phyloP scores from a whole-genome alignment of 2,113 vertebrate genomes.

The Egretta garzetta region DNA sequence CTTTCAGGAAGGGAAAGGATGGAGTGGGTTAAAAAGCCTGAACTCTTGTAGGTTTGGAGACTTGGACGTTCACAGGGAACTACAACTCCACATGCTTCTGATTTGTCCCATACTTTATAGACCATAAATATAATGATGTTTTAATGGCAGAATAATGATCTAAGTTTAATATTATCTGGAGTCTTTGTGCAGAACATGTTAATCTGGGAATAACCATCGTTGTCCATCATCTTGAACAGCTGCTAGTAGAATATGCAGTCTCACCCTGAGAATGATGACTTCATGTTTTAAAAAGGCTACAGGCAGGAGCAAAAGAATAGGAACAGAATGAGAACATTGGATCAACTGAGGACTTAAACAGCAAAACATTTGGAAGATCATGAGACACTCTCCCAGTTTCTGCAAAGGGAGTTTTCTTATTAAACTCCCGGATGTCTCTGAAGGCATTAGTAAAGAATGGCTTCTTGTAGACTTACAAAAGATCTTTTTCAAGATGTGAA shows the following conservation, averaged over 20 bases:
- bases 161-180: neutral
- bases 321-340: constrained; percentile 34
- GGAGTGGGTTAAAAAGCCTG: neutral
- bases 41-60: neutral
- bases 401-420: neutral
- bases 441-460: neutral
- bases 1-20: neutral
- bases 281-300: constrained; percentile 38
- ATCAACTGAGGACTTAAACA: constrained; percentile 40
- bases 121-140: neutral
- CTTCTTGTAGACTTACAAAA: neutral
- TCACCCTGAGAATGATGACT: neutral
- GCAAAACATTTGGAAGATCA: constrained; percentile 21
- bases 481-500: neutral
- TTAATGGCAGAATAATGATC: constrained; percentile 6
- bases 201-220: neutral
- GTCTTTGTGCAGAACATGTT: neutral
- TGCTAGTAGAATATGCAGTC: constrained; percentile 18
- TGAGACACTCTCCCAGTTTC: neutral
- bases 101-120: neutral
- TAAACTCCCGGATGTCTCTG: neutral
- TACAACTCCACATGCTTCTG: neutral
- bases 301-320: constrained; percentile 34
- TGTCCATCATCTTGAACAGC: constrained; percentile 15
- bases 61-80: neutral